Base-by-base conservation (phyloP, 2,797 vertebrate genomes). In the Hipposideros larvatus region DNA sequence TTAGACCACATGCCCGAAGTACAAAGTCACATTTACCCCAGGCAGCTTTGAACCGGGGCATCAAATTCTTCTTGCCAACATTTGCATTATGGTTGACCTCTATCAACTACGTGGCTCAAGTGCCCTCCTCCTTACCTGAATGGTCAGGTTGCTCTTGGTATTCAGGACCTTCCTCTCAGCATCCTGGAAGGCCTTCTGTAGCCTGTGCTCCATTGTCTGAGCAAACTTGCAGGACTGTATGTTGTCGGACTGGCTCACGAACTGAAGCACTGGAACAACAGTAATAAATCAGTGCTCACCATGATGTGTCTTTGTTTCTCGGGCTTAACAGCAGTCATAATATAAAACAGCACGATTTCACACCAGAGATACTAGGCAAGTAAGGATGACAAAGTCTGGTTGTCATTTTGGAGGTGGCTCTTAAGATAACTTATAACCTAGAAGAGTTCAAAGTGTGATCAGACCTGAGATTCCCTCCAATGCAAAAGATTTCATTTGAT, bases 171-270 rank as follows among this genome's bases (percentile, higher is more conserved):
- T 99, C 93, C 98, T 98, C 97, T 99, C 99, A 0, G 99, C 99
- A 97, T 99, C 99, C 97, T 99, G 98, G 98, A 99, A 99, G 0
- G 99, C 99, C 88, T 99, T 99, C 98, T 99, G 99, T 19, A 99
- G 98, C 82, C 99, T 98, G 96, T 99, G 99, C 77, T 99, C 99
- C 99, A 99, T 99, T 77, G 99, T 99, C 98, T 99, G 99, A 95
- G 99, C 99, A 98, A 99, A 99, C 63, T 98, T 99, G 98, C 99
- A 99, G 21, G 99, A 99, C 71, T 99, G 99, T 37, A 99, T 99
- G 78, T 99, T 99, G 96, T 99, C 99, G 2, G 98, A 99, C 0
- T 98, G 98, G 82, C 99, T 99, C 98, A 99, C 99, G 98, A 99
- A 99, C 98, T 99, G 99, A 94, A 99, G 98, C 97, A 99, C 99